These are phyloP conservation scores for Hydrolagus colliei DNA, from an alignment of 2,797 vertebrate species.

Conservation along the genomic window DNA sequence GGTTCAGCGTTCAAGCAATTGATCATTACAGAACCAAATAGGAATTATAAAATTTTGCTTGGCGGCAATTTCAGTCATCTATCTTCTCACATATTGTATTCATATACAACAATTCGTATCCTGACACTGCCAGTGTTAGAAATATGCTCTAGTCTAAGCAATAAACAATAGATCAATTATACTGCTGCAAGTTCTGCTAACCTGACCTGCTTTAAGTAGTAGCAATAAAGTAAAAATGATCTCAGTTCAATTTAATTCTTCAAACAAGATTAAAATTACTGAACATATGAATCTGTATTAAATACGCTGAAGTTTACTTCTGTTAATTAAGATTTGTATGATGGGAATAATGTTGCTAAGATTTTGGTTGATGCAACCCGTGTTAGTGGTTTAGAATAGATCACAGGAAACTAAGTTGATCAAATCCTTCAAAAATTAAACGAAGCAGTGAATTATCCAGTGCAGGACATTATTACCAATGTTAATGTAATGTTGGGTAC, in stretches of 20 bases:
- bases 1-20: no score
- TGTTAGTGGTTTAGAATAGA: not conserved
- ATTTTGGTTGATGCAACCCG: not conserved
- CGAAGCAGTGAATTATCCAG: not conserved
- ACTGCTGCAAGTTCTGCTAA: not conserved
- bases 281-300: not conserved
- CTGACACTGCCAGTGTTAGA: no score
- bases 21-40: no score
- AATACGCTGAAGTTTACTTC: not conserved
- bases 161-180: not conserved
- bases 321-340: not conserved
- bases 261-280: not conserved
- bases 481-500: not conserved
- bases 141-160: no score
- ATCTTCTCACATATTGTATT: no score
- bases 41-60: no score
- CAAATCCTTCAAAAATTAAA: not conserved
- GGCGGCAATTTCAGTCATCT: no score
- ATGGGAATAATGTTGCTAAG: not conserved
- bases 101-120: no score
- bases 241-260: not conserved
- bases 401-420: not conserved
- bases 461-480: not conserved
- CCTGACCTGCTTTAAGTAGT: not conserved
- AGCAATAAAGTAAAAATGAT: not conserved